Conservation (phyloP, 2,888 invertebrate genomes). For the Bellardia pandia region DNA sequence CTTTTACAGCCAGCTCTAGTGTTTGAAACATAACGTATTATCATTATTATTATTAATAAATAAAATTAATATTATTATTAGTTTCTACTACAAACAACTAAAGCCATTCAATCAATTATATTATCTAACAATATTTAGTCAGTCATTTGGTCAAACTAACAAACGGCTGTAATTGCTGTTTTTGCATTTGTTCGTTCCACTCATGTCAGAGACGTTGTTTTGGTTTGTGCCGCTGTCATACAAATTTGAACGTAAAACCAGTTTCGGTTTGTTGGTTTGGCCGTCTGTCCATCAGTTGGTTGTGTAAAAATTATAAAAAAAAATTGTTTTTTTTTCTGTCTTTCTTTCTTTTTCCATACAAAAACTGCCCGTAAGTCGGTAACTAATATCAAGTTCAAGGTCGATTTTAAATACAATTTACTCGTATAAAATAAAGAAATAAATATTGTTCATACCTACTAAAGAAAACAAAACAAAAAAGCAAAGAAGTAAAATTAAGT, state of each 20-base stretch:
- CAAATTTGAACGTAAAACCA: slow-evolving; percentile 57
- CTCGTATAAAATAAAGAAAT: slow-evolving; percentile 53
- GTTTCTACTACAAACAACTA: slow-evolving; percentile 37
- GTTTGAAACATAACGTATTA: slow-evolving; percentile 2
- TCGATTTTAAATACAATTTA: slow-evolving; percentile 75
- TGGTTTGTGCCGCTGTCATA: not conserved
- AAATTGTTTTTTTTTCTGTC: slow-evolving; percentile 29
- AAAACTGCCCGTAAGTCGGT: slow-evolving; percentile 70
- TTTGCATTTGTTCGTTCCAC: slow-evolving; percentile 43
- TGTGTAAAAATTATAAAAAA: slow-evolving; percentile 45
- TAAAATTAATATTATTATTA: slow-evolving; percentile 10
- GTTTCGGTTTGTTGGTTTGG: slow-evolving; percentile 55
- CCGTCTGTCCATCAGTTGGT: slow-evolving; percentile 1
- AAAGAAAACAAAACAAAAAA: slow-evolving; percentile 14
- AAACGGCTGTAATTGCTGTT: slow-evolving; percentile 1
- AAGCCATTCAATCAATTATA: slow-evolving; percentile 48
- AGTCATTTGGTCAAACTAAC: slow-evolving; percentile 5
- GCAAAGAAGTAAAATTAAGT: slow-evolving; percentile 40
- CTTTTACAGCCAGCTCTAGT: not conserved
- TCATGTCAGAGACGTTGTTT: slow-evolving; percentile 56
- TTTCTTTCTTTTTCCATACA: slow-evolving; percentile 44
- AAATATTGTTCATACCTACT: slow-evolving; percentile 20
- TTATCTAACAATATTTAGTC: slow-evolving; percentile 20
- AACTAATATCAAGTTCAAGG: slow-evolving; percentile 77
- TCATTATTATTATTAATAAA: slow-evolving; percentile 18